Evolutionary conservation across 2,797 vertebrate species (phyloP), one percentile per base, ranked within the genome.

Genomic region (Coilia nasus): DNA sequence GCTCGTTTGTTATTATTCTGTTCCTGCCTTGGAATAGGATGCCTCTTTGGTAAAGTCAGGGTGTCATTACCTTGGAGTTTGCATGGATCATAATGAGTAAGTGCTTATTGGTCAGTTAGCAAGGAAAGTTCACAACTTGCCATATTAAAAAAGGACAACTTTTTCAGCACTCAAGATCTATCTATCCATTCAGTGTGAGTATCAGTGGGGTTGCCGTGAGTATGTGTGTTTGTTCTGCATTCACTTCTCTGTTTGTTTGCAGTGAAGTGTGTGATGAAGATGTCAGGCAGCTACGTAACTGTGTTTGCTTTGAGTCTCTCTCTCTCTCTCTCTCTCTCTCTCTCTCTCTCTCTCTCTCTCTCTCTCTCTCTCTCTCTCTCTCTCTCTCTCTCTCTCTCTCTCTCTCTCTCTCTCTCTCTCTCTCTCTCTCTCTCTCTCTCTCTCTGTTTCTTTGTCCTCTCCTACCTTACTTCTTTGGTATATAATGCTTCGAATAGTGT

Each of bases 181-280:
- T 84, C 31, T 75, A 54, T 80, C 83, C 71, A 21, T 44, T 44
- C 21, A 35, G 56, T 56, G 31, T 75, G 62, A 75, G 44, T 60
- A 47, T 64, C 15, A 64, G 35, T 6, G 71, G 15, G 31, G 35
- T 78, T 41, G 19, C 44, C 67, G 35, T 81, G 82, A 81, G 31
- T 71, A 44, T 80, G 84, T 57, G 81, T 75, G 71, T 78, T 25
- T 78, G 71, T 78, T 31, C 19, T 78, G 71, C 35, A 44, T 78
- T 31, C 35, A 21, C 71, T 41, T 78, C 15, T 75, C 1, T 78
- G 71, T 44, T 78, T 78, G 71, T 78, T 78, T 21, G 41, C 71
- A 78, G 35, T 44, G 35, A 78, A 78, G 31, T 44, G 71, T 41
- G 71, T 44, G 35, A 78, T 78, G 31, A 78, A 44, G 71, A 44